These are phyloP conservation scores for Chroicocephalus ridibundus DNA, from an alignment of 2,113 vertebrate genomes.

Conservation along the genomic window DNA sequence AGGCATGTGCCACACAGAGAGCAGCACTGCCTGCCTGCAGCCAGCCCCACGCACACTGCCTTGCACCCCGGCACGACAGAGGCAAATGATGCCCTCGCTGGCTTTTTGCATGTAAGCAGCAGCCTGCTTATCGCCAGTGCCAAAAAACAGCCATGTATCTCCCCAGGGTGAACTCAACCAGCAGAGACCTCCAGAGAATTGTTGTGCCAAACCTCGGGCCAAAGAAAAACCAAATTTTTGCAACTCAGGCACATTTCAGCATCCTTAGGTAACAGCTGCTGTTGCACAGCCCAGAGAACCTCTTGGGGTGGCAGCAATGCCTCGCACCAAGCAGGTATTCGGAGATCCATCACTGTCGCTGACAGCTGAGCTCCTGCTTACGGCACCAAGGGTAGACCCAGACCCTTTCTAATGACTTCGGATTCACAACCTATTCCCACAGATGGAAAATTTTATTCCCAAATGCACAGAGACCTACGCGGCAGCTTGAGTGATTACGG, in stretches of 20 bases:
- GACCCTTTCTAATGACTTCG: background rate
- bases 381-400: background rate
- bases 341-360: background rate
- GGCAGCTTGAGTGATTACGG: background rate
- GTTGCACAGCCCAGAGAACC: background rate
- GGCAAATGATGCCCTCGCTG: background rate
- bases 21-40: background rate
- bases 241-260: background rate
- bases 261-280: background rate
- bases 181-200: background rate
- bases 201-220: fast-evolving
- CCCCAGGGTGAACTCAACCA: background rate
- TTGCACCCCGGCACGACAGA: background rate
- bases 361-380: background rate
- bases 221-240: background rate
- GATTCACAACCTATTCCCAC: background rate
- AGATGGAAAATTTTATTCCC: constrained; percentile 10
- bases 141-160: background rate
- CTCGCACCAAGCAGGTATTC: background rate
- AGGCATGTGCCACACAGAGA: fast-evolving
- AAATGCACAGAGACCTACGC: background rate
- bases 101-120: background rate
- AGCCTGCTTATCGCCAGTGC: background rate
- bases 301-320: background rate
- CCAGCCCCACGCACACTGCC: background rate